A percentile compares a stretch with the other conserved stretches of the same genome.
Evolutionary conservation across 2,113 vertebrate genomes (phyloP).

Genomic region (Hemiprocne comata): DNA sequence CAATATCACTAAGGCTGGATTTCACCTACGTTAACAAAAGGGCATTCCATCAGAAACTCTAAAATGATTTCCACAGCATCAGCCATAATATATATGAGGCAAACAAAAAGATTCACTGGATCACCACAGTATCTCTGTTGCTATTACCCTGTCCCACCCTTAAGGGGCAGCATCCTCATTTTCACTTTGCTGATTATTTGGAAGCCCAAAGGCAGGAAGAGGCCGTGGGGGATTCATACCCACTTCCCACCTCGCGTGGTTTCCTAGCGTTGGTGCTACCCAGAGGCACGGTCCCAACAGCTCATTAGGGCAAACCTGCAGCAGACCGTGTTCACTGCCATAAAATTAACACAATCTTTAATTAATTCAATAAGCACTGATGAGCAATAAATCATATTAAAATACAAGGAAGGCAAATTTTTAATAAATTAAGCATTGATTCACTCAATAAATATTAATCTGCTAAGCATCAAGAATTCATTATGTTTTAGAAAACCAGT

Average conservation of each 20-base stretch:
- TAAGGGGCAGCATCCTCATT: slow-evolving; percentile 32
- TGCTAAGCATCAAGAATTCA: slow-evolving; percentile 50
- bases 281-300: neutral
- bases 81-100: neutral
- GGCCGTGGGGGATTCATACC: neutral
- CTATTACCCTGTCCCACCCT: neutral
- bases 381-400: slow-evolving; percentile 68
- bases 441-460: slow-evolving; percentile 70
- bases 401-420: slow-evolving; percentile 62
- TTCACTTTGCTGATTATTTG: neutral
- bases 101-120: neutral
- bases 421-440: slow-evolving; percentile 68
- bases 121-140: neutral
- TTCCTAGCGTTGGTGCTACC: neutral
- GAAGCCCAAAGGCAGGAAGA: neutral
- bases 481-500: slow-evolving; percentile 29
- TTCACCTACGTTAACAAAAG: neutral
- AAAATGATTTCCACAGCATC: neutral
- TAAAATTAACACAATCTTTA: slow-evolving; percentile 60
- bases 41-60: neutral
- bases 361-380: slow-evolving; percentile 64
- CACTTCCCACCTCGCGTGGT: neutral
- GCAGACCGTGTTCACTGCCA: neutral
- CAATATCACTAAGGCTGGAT: neutral
- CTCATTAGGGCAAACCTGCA: neutral